phyloP scores from a whole-genome alignment of 2,888 invertebrate genomes.

The Parasteatoda lunata region DNA sequence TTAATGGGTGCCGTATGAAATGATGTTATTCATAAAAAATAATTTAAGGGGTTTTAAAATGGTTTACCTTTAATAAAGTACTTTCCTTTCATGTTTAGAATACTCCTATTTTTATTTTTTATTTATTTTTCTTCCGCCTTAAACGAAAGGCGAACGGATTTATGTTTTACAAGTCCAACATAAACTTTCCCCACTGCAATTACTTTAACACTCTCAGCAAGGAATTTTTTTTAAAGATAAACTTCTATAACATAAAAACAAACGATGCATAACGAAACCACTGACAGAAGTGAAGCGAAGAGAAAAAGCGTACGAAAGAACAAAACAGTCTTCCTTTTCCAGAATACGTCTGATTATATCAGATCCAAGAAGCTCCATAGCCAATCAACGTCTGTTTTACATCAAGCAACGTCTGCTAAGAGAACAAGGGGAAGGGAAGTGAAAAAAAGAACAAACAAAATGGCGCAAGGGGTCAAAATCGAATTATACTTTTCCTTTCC shows the following conservation, averaged over 20 bases:
- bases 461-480: conserved; percentile 57
- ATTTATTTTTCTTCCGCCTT: no score
- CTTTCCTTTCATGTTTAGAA: no score
- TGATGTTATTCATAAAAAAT: no score
- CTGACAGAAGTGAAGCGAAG: not conserved
- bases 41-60: no score
- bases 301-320: conserved; percentile 20
- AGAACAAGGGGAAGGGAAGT: conserved; percentile 22
- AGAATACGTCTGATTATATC: conserved; percentile 59
- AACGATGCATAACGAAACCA: conserved; percentile 4
- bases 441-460: conserved; percentile 43
- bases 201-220: no score
- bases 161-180: no score
- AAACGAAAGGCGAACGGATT: no score
- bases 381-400: conserved; percentile 66
- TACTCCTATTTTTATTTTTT: no score
- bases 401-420: conserved; percentile 29
- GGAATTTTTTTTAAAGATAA: no score
- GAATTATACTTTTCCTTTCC: conserved; percentile 60
- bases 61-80: no score
- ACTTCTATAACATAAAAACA: not conserved
- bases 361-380: conserved; percentile 47
- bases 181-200: no score
- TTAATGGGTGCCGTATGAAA: no score
- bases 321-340: conserved; percentile 5